These are phyloP conservation scores for Papilio dardanus DNA, from an alignment of 1,140 invertebrate genomes.

Conservation along the genomic window DNA sequence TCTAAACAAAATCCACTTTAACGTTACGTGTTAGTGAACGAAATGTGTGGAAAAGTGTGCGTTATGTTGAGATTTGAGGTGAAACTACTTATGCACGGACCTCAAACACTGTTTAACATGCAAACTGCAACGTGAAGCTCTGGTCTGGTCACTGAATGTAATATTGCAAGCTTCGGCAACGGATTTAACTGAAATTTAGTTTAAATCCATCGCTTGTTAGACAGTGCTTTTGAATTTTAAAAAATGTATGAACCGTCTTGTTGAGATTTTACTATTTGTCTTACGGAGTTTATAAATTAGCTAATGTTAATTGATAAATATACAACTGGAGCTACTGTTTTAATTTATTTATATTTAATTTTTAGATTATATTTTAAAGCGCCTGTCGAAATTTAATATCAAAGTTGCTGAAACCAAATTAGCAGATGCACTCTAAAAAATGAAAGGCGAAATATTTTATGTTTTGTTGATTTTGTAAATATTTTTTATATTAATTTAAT, in stretches of 20 bases:
- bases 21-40: neutral
- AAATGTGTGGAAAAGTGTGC: constrained; percentile 4
- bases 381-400: neutral
- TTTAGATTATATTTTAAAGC: neutral
- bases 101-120: constrained; percentile 26
- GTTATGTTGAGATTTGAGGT: constrained; percentile 2
- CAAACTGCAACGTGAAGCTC: constrained; percentile 5
- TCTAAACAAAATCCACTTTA: constrained; percentile 1
- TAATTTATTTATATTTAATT: neutral
- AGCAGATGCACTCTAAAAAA: neutral
- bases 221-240: neutral
- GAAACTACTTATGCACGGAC: constrained; percentile 14
- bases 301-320: neutral
- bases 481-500: too few relatives aligned
- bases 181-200: constrained; percentile 30
- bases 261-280: neutral
- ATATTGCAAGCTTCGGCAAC: neutral
- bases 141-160: constrained; percentile 19
- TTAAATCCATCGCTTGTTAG: neutral
- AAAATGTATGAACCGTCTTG: neutral
- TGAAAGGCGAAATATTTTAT: too few relatives aligned
- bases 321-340: neutral
- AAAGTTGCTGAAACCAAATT: neutral
- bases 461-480: too few relatives aligned
- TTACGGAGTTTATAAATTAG: neutral